Evolutionary conservation across 2,888 invertebrate genomes (phyloP), one percentile per base, ranked within the genome.

Genomic region (Timema cristinae): DNA sequence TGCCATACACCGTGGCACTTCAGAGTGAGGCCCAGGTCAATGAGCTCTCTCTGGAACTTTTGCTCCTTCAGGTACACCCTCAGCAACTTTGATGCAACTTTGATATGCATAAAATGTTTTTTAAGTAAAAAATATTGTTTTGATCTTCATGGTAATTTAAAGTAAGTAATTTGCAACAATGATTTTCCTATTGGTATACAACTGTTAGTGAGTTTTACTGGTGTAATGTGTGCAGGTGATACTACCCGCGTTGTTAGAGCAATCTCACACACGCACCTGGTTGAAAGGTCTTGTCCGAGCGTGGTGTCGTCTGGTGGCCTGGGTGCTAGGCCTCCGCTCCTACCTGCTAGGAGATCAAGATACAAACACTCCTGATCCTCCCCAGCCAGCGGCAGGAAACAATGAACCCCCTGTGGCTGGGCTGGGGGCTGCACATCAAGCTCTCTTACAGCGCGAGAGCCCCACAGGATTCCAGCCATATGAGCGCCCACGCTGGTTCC

Each of bases 191-290:
- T 32, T 32, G 32, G 32, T 32, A 32, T 4, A 32, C 32, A 32
- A 32, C 32, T 32, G 32, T 32, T 32, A 32, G 32, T 32, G 16
- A 71, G 52, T 59, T 32, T 75, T 47, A 11, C 50, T 9, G 11
- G 9, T 49, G 8, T 50, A 2, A 32, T 32, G 32, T 32, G 47
- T 76, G 6, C 72, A 89, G 89, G 94, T 98, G 52, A 95, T 99
- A 69, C 86, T 99, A 71, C 99, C 98, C 0, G 97, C 98, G 0
- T 85, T 99, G 59, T 85, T 99, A 73, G 98, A 99, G 80, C 98
- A 99, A 83, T 94, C 95, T 0, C 97, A 98, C 81, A 97, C 97
- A 0, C 87, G 97, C 8, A 91, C 92, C 9, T 97, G 98, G 95
- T 84, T 98, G 75, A 97, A 98, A 82, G 90, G 90, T n/a, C 84